Base-by-base conservation (phyloP, 2,113 vertebrate species). In the Anhinga rufa region DNA sequence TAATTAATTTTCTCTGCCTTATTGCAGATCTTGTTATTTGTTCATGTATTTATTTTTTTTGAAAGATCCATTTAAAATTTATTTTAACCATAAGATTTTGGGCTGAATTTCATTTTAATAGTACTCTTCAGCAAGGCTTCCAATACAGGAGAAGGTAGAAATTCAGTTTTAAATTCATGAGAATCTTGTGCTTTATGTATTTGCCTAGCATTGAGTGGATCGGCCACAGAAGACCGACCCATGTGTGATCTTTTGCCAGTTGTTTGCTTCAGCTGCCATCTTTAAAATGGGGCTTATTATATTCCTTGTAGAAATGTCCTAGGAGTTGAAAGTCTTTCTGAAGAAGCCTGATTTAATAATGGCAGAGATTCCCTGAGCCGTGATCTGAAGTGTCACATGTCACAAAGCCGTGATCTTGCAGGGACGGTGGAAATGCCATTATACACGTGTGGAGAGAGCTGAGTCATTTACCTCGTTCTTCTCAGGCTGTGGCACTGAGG, bases 1-100 rank as follows among this genome's bases (percentile, higher is more conserved):
- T 95, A 94, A 92, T 95, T 96, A 94, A 93, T 96, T 96, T 92
- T 88, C 95, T 84, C 61, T 46, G n/a, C 5, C 1, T 84, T 95
- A 72, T 34, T 94, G 69, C 55, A 86, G 76, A 88, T 88, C 86
- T 92, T 90, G 51, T 80, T 93, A 86, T 79, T 96, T 76, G 29
- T 34, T 84, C 25, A 2, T 70, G 19, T 62, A 32, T 58, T 86
- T 62, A 32, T 58, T 86, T 86, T 81, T 85, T 85, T 95, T 76
- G n/a, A 72, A 85, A 46, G 34, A 66, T 71, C 22, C 3, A 3
- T 71, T 94, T 60, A 66, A 92, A 90, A 88, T 64, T 21, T 77
- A 29, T 77, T 88, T 84, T 71, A 83, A 54, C 57, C 7, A 2
- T 62, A 86, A 88, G 38, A 55, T 58, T 83, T 93, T 48, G 17